phyloP scores from a whole-genome alignment of 1,140 invertebrate genomes.

The Zaprionus ghesquierei region DNA sequence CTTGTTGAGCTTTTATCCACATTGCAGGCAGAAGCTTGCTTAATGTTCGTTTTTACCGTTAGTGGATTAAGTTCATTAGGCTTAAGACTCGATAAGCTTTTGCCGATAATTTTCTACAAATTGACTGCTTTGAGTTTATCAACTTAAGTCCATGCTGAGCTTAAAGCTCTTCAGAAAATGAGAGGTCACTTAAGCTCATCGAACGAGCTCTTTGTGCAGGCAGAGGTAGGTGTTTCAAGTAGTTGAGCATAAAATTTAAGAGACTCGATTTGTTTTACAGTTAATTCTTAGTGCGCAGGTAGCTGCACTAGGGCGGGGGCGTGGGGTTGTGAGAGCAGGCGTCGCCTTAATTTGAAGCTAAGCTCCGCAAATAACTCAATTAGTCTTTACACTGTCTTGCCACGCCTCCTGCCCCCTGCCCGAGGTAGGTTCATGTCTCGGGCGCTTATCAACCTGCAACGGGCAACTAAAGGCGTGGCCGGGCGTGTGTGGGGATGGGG shows the following conservation, averaged over 20 bases:
- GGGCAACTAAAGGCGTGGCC: background rate
- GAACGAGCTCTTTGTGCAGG: background rate
- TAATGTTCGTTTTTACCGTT: too few relatives aligned
- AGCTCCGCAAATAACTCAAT: conserved; percentile 73
- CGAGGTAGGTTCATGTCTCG: background rate
- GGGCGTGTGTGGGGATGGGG: too few relatives aligned
- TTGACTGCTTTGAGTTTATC: background rate
- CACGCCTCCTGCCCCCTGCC: conserved; percentile 2
- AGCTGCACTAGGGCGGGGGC: background rate
- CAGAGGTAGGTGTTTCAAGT: background rate
- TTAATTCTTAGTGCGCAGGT: conserved; percentile 33
- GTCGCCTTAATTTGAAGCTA: conserved; percentile 43
- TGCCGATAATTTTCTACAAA: too few relatives aligned
- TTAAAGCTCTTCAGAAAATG: background rate
- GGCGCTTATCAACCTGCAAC: conserved; percentile 5
- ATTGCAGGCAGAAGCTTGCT: too few relatives aligned
- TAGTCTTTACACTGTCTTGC: conserved; percentile 38
- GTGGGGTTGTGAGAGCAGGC: background rate
- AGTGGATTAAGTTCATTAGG: too few relatives aligned
- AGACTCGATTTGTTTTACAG: conserved; percentile 31
- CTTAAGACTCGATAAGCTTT: too few relatives aligned
- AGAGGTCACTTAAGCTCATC: background rate
- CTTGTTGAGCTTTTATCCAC: too few relatives aligned
- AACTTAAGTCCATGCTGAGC: background rate
- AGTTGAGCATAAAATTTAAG: conserved; percentile 6